These are phyloP conservation scores for Camponotus floridanus DNA, from an alignment of 1,140 invertebrate species.

Conservation along the genomic window DNA sequence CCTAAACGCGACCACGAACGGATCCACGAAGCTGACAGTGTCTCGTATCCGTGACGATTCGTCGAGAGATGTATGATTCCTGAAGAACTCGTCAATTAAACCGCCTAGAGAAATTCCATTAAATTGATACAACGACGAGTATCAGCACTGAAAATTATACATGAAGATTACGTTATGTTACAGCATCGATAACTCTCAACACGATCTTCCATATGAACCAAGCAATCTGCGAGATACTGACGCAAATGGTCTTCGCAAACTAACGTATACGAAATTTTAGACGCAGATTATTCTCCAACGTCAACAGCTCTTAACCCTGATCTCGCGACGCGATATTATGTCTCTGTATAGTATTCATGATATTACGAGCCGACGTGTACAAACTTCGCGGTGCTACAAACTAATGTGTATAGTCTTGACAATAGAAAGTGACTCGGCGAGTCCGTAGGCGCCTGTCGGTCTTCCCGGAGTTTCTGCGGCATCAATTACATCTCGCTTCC, in stretches of 20 bases:
- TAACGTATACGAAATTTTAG: slow-evolving; percentile 21
- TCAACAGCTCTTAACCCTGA: slow-evolving; percentile 26
- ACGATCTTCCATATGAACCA: not conserved
- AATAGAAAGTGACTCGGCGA: slow-evolving; percentile 38
- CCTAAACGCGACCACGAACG: slow-evolving; percentile 1
- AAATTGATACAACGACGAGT: slow-evolving; percentile 25
- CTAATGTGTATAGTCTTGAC: slow-evolving; percentile 2
- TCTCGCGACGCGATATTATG: slow-evolving; percentile 11
- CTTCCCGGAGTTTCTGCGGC: not conserved
- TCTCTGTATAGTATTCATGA: not conserved
- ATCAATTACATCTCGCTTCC: slow-evolving; percentile 45
- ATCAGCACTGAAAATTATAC: slow-evolving; percentile 22
- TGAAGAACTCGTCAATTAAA: slow-evolving; percentile 18
- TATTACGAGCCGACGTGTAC: slow-evolving; percentile 29
- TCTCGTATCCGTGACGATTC: slow-evolving; percentile 2
- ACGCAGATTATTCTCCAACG: slow-evolving; percentile 2
- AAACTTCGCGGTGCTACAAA: slow-evolving; percentile 27
- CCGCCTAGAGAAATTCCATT: not conserved
- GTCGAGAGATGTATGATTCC: slow-evolving; percentile 4
- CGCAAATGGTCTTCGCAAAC: not conserved
- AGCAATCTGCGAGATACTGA: slow-evolving; percentile 11
- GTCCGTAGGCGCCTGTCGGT: slow-evolving; percentile 11
- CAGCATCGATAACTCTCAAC: slow-evolving; percentile 4
- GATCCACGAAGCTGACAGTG: not conserved
- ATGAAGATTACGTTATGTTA: not conserved